Base-by-base conservation (phyloP, 2,888 invertebrate species). In the Lycaena phlaeas region DNA sequence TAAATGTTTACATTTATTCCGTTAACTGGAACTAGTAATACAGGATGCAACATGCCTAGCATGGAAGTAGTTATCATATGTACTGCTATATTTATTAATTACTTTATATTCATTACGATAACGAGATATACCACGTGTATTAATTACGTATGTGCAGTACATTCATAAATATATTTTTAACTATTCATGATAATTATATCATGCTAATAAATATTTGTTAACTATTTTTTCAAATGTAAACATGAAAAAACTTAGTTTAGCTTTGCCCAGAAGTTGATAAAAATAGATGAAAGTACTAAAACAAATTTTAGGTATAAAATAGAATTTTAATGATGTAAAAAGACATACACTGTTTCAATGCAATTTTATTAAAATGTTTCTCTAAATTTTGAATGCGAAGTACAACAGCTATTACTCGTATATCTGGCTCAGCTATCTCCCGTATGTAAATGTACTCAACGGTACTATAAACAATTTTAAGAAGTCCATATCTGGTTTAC, bases 361-460 rank as follows among this genome's bases (percentile, higher is more conserved):
- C 14, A 36, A 34, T 27, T 36, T 14, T 14, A 29, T 14, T 40
- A 14, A 40, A 40, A 31, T n/a, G 27, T 17, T 11, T 27, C 39
- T 46, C 37, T 41, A 34, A 27, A 36, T 39, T 41, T 43, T 45
- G 40, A 53, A 48, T 46, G 41, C 43, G 31, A 44, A 41, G 40
- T 42, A 40, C 43, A 47, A 40, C 48, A 50, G 46, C 43, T 43
- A 41, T 46, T 42, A 44, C 25, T 28, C 38, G 40, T 42, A 39
- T 51, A 54, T 52, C 52, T 46, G 17, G 31, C 27, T 22, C 43
- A 39, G 26, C 36, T 48, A 50, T 53, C 53, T 51, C 42, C 44
- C 42, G 38, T 46, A 52, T 52, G 54, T 49, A 49, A 54, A 54
- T 53, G 45, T 39, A 37, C 40, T 29, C 42, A 51, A 51, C 50